Percentiles rank a stretch among this genome's conserved stretches.
These are phyloP conservation scores for Drosophila subobscura DNA, from an alignment of 1,140 invertebrate genomes.

Conservation along the genomic window DNA sequence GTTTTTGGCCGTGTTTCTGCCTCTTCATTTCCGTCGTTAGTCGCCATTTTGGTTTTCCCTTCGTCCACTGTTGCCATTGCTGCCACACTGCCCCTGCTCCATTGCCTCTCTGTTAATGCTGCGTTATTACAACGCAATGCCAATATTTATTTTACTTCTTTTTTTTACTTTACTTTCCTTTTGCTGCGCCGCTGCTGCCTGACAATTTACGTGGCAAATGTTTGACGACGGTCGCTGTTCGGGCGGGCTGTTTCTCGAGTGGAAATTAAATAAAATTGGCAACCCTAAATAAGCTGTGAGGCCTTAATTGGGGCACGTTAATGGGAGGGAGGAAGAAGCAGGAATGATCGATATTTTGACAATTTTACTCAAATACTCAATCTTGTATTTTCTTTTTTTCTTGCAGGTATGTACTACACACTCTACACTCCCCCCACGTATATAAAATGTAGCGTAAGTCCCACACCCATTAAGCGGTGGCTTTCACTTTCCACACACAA, in stretches of 20 bases:
- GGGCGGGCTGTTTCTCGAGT: constrained; percentile 10
- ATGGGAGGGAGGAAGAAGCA: constrained; percentile 13
- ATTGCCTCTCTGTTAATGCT: constrained; percentile 58
- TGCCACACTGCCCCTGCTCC: no score
- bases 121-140: constrained; percentile 81
- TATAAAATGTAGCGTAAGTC: constrained; percentile 22
- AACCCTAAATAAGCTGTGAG: constrained; percentile 67
- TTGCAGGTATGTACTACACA: constrained; percentile 33
- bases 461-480: not conserved
- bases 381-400: constrained; percentile 11
- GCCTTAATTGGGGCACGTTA: constrained; percentile 53
- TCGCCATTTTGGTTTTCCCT: constrained; percentile 61
- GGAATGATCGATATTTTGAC: constrained; percentile 22
- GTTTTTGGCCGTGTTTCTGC: constrained; percentile 17
- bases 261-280: constrained; percentile 76
- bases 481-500: constrained; percentile 40
- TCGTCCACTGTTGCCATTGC: constrained; percentile 11
- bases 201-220: constrained; percentile 71
- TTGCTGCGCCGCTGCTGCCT: constrained; percentile 7
- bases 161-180: constrained; percentile 24
- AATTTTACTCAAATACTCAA: not conserved
- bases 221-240: constrained; percentile 52
- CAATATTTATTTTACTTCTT: constrained; percentile 66
- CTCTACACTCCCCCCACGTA: constrained; percentile 5
- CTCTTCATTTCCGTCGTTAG: constrained; percentile 65